Evolutionary conservation across 2,113 vertebrate genomes (phyloP).

Genomic region (Corvus hawaiiensis): DNA sequence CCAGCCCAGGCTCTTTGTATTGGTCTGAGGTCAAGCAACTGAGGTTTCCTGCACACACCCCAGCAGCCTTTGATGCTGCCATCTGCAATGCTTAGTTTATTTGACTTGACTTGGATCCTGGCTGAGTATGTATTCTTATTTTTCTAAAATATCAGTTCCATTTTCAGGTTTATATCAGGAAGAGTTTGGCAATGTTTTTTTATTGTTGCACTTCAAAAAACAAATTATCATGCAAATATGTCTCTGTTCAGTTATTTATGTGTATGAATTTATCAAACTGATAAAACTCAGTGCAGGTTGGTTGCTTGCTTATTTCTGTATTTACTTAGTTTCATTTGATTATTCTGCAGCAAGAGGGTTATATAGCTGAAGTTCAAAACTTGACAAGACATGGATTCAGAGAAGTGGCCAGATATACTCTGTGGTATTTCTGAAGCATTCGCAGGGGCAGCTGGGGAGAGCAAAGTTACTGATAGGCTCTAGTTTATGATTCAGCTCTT

Average conservation of each 20-base stretch:
- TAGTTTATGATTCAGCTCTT: background rate
- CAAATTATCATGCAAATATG: background rate
- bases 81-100: background rate
- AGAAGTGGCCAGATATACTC: background rate
- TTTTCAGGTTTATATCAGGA: background rate
- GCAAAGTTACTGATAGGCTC: background rate
- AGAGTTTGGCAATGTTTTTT: background rate
- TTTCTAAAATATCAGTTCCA: background rate
- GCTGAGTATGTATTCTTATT: background rate
- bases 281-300: background rate
- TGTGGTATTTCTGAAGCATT: background rate
- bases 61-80: background rate
- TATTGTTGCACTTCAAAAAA: background rate
- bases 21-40: background rate
- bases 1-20: background rate
- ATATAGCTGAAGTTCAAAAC: background rate
- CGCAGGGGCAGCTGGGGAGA: fast-evolving
- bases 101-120: background rate
- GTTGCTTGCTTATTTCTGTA: background rate
- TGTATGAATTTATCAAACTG: background rate
- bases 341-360: background rate
- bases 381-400: background rate
- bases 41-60: background rate
- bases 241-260: background rate
- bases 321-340: background rate